These are phyloP conservation scores for Cydia splendana DNA, from an alignment of 1,140 invertebrate genomes.

Conservation along the genomic window DNA sequence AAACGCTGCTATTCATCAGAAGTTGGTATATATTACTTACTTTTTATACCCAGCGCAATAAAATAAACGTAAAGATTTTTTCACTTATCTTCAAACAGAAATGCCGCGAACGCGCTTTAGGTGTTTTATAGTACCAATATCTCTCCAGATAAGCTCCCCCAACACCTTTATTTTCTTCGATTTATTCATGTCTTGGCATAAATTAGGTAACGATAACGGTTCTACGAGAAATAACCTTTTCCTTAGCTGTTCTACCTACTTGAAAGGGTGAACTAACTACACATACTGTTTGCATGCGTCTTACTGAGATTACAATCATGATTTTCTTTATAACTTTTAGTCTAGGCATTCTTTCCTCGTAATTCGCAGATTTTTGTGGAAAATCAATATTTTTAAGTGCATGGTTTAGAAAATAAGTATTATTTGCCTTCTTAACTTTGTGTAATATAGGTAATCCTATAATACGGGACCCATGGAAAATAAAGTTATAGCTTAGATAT, in stretches of 20 bases:
- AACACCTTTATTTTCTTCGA: constrained; percentile 65
- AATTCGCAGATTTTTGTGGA: too few species aligned
- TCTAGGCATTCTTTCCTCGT: too few species aligned
- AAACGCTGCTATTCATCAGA: background rate
- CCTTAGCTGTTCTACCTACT: background rate
- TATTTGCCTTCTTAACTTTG: too few species aligned
- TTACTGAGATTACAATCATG: background rate
- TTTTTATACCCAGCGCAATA: constrained; percentile 24
- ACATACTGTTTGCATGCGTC: background rate
- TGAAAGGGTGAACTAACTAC: background rate
- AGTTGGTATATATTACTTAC: background rate
- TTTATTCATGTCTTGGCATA: constrained; percentile 73
- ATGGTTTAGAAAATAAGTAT: too few species aligned
- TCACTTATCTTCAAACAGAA: constrained; percentile 48
- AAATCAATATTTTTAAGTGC: too few species aligned
- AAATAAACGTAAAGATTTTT: constrained; percentile 46
- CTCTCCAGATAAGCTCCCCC: constrained; percentile 61
- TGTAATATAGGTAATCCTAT: too few species aligned
- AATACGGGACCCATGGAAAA: too few species aligned
- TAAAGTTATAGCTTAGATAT: too few species aligned
- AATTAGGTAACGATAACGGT: constrained; percentile 53
- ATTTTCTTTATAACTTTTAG: background rate
- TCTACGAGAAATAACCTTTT: constrained; percentile 10
- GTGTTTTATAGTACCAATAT: constrained; percentile 67
- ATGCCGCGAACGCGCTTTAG: constrained; percentile 44